A percentile compares a stretch with the other conserved stretches of the same genome.
These are phyloP conservation scores for Chiropotes sagulatus DNA, from an alignment of 2,797 vertebrate species.

Conservation along the genomic window DNA sequence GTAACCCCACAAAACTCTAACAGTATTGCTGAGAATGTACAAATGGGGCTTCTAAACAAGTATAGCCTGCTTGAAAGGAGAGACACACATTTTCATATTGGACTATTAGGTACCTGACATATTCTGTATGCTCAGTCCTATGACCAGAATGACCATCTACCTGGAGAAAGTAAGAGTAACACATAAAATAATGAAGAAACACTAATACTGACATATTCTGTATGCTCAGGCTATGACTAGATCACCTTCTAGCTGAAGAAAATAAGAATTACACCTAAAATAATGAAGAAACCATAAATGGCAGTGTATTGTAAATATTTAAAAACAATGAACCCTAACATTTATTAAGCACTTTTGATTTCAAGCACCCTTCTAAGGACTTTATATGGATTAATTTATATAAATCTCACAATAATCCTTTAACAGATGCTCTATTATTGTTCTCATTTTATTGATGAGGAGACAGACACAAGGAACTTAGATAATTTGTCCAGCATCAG, in stretches of 20 bases:
- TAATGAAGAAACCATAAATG: neutral
- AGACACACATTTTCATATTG: neutral
- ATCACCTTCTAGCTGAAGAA: neutral
- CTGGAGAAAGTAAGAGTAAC: neutral
- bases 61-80: neutral
- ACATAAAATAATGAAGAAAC: neutral
- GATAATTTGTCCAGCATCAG: neutral
- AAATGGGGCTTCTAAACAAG: neutral
- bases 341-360: neutral
- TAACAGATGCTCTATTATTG: neutral
- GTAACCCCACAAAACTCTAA: neutral
- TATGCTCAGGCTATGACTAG: neutral
- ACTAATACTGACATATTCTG: neutral
- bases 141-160: neutral
- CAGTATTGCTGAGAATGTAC: neutral
- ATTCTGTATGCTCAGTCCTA: neutral
- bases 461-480: neutral
- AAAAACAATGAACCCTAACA: neutral
- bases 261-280: neutral
- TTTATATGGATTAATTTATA: neutral
- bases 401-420: neutral
- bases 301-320: neutral
- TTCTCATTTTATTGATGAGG: neutral
- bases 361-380: neutral
- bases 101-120: neutral